phyloP scores from a whole-genome alignment of 2,888 invertebrate genomes.

The Neoaliturus tenellus region DNA sequence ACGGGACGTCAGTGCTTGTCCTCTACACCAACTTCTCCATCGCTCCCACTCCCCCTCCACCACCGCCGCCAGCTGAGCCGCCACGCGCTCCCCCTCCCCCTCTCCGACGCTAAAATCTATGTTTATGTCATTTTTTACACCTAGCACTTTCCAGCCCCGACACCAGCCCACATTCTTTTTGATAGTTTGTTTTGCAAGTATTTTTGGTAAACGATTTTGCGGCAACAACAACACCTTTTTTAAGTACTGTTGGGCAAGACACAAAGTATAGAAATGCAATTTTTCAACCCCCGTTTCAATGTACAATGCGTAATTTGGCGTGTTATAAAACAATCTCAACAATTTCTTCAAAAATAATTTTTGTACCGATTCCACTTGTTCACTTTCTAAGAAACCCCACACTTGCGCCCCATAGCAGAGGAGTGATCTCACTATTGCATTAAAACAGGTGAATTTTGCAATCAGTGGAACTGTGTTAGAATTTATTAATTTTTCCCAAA shows the following conservation, averaged over 20 bases:
- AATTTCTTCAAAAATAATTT: slow-evolving; percentile 50
- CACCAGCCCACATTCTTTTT: too few species aligned
- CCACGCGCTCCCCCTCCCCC: too few species aligned
- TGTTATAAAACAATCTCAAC: slow-evolving; percentile 42
- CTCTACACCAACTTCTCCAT: too few species aligned
- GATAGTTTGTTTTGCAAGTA: too few species aligned
- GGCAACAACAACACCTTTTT: neutral
- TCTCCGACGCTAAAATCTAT: too few species aligned
- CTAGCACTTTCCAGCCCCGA: too few species aligned
- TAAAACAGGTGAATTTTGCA: neutral
- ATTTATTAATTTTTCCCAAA: slow-evolving; percentile 25
- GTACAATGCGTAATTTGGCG: slow-evolving; percentile 49
- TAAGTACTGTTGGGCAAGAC: slow-evolving; percentile 2
- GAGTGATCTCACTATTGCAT: too few species aligned
- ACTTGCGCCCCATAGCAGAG: slow-evolving; percentile 56
- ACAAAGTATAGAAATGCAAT: slow-evolving; percentile 21
- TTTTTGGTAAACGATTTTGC: too few species aligned
- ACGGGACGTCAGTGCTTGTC: too few species aligned
- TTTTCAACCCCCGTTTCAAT: slow-evolving; percentile 38
- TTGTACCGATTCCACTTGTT: slow-evolving; percentile 37
- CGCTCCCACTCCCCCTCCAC: too few species aligned
- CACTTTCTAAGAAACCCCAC: slow-evolving; percentile 43
- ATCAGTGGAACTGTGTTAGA: neutral
- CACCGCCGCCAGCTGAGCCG: too few species aligned
- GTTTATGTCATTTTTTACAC: too few species aligned